Evolutionary conservation across 1,140 invertebrate species (phyloP).

Genomic region (Triops cancriformis): DNA sequence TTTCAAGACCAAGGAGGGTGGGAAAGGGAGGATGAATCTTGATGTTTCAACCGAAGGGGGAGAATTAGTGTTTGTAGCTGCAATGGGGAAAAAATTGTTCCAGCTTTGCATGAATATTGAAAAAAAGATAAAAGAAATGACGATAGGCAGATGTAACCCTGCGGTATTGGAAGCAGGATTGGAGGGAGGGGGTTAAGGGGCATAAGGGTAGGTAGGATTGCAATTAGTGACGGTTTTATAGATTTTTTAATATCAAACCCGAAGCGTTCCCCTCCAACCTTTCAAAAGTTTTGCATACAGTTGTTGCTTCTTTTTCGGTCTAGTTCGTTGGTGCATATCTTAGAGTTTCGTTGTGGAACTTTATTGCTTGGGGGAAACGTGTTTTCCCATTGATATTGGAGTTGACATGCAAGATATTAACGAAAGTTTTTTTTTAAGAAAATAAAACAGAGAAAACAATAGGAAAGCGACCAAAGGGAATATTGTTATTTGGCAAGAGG

Average conservation of each 20-base stretch:
- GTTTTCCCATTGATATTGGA: neutral
- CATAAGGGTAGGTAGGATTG: neutral
- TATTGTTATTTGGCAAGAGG: neutral
- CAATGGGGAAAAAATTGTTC: neutral
- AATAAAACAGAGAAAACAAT: neutral
- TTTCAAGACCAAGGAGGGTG: neutral
- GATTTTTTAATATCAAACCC: neutral
- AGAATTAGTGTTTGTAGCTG: neutral
- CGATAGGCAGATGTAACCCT: neutral
- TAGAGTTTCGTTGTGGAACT: too few relatives aligned
- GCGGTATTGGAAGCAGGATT: too few relatives aligned
- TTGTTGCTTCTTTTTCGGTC: neutral
- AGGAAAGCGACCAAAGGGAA: neutral
- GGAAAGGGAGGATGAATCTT: neutral
- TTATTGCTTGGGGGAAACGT: neutral
- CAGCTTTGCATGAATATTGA: neutral
- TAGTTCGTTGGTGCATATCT: neutral
- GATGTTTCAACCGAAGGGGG: neutral
- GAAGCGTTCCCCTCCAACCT: neutral
- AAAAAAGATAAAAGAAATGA: neutral
- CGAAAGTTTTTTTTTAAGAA: neutral
- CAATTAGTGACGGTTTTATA: conserved; percentile 6
- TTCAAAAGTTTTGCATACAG: neutral
- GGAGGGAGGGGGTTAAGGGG: neutral
- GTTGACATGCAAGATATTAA: neutral